These are phyloP conservation scores for Pangasius larnaudii DNA, from an alignment of 2,797 vertebrate species.

Conservation along the genomic window DNA sequence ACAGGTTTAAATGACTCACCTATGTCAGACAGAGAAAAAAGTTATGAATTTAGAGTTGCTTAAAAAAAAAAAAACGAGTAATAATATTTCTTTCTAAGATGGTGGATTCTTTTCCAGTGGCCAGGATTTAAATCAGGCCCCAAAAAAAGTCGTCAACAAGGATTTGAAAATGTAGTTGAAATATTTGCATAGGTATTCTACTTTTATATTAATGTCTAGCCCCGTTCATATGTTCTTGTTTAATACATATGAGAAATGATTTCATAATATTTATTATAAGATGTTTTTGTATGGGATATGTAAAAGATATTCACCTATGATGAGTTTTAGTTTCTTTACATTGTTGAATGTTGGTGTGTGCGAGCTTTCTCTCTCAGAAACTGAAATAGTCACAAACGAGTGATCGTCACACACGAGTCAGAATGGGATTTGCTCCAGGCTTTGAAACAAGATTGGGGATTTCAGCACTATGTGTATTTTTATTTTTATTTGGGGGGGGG, in stretches of 20 bases:
- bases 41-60: not conserved
- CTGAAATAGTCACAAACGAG: not conserved
- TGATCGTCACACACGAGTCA: not conserved
- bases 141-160: not conserved
- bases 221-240: constrained; percentile 16
- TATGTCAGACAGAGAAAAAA: not conserved
- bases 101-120: not conserved
- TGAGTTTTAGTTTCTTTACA: constrained; percentile 22
- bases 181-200: constrained; percentile 14
- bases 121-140: not conserved
- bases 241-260: constrained; percentile 17
- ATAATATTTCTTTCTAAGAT: not conserved
- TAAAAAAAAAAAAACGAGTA: not conserved
- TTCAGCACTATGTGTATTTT: not conserved
- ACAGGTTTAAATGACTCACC: not conserved
- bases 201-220: constrained; percentile 24
- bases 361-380: constrained; percentile 10
- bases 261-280: constrained; percentile 32
- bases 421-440: not conserved
- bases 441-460: constrained; percentile 6
- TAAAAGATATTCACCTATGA: not conserved
- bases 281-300: constrained; percentile 34
- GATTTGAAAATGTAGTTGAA: not conserved
- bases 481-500: no score
- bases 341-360: constrained; percentile 8